phyloP scores from a whole-genome alignment of 1,140 invertebrate genomes.

The Heliconius hewitsoni region DNA sequence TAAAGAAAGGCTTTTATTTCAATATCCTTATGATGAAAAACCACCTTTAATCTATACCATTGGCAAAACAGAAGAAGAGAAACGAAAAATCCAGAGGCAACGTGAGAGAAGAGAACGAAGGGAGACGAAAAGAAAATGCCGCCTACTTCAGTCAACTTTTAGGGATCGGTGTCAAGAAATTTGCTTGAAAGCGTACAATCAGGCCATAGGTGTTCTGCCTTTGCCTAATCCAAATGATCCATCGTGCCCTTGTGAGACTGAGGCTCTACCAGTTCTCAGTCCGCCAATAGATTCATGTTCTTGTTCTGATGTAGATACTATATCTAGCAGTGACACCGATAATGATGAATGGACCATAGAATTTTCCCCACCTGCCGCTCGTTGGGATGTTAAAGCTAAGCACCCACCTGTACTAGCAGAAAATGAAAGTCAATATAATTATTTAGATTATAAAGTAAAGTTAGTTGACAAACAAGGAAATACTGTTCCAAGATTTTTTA shows the following conservation, averaged over 20 bases:
- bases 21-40: slow-evolving; percentile 75
- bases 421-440: slow-evolving; percentile 67
- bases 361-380: slow-evolving; percentile 66
- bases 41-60: slow-evolving; percentile 68
- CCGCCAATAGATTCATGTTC: slow-evolving; percentile 71
- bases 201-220: slow-evolving; percentile 69
- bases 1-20: slow-evolving; percentile 65
- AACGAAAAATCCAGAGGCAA: slow-evolving; percentile 60
- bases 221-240: slow-evolving; percentile 65
- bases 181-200: slow-evolving; percentile 75
- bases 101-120: slow-evolving; percentile 65
- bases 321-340: slow-evolving; percentile 68
- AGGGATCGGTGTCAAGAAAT: slow-evolving; percentile 73
- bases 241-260: slow-evolving; percentile 65
- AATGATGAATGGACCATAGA: slow-evolving; percentile 71
- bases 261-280: slow-evolving; percentile 41
- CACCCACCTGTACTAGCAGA: slow-evolving; percentile 54
- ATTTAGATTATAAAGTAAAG: slow-evolving; percentile 75
- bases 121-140: slow-evolving; percentile 68
- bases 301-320: slow-evolving; percentile 63
- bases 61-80: slow-evolving; percentile 73
- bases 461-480: slow-evolving; percentile 66
- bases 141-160: slow-evolving; percentile 69
- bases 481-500: slow-evolving; percentile 66
- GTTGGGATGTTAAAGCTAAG: slow-evolving; percentile 67